Percentiles rank a stretch among this genome's conserved stretches.
Conservation (phyloP, 2,797 vertebrate genomes). For the Paedocypris micromegethes region DNA sequence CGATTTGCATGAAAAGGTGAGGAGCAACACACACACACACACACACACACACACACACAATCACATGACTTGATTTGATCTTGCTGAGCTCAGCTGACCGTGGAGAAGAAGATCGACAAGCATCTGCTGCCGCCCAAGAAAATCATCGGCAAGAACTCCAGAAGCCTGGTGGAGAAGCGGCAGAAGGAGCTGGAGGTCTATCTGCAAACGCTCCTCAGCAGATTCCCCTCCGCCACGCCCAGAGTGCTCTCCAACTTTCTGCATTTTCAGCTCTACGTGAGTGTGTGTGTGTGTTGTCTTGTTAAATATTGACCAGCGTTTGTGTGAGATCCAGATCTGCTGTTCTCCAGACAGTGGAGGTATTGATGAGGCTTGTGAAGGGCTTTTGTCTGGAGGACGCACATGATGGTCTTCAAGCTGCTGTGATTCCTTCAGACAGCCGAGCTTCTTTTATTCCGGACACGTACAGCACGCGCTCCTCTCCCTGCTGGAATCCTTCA, state of each 20-base stretch:
- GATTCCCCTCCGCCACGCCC: conserved; percentile 80
- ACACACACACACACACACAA: no score
- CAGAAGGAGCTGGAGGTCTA: conserved; percentile 93
- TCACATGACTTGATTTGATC: conserved; percentile 2
- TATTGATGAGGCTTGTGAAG: conserved; percentile 24
- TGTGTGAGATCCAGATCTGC: not conserved
- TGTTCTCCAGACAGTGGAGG: not conserved
- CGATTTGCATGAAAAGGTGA: conserved; percentile 93
- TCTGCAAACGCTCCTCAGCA: conserved; percentile 81
- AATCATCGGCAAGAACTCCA: conserved; percentile 96
- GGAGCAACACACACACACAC: no score
- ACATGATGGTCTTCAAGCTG: not conserved
- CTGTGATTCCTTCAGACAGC: not conserved
- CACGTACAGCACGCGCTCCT: no score
- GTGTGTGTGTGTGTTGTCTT: conserved; percentile 55
- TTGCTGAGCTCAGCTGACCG: conserved; percentile 71
- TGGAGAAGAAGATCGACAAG: conserved; percentile 86
- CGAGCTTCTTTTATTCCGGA: no score
- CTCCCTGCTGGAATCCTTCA: not conserved
- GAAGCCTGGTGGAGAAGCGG: conserved; percentile 87
- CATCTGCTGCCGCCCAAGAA: conserved; percentile 93
- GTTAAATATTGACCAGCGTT: conserved; percentile 4
- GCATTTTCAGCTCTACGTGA: conserved; percentile 92
- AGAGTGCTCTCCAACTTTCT: conserved; percentile 81
- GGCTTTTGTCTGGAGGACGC: conserved; percentile 11